Evolutionary conservation across 2,888 invertebrate genomes (phyloP).

Genomic region (Drosophila birchii): DNA sequence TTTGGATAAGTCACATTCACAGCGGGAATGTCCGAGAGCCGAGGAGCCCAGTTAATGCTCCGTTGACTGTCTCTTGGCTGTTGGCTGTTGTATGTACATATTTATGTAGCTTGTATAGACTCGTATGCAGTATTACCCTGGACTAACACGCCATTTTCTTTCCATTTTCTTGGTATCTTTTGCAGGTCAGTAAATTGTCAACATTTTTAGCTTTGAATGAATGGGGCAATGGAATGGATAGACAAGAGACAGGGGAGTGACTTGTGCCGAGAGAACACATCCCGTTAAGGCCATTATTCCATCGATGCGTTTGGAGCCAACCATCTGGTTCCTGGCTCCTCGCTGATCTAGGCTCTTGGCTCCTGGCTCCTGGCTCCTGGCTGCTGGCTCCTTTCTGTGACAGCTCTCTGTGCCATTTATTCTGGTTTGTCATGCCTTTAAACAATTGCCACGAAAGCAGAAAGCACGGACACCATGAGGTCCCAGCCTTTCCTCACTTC

Average conservation of each 20-base stretch:
- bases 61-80: not conserved
- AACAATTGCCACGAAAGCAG: slow-evolving; percentile 45
- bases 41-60: slow-evolving; percentile 8
- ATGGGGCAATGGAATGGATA: slow-evolving; percentile 11
- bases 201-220: slow-evolving; percentile 21
- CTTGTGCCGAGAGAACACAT: slow-evolving; percentile 7
- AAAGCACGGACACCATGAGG: slow-evolving; percentile 12
- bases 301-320: slow-evolving; percentile 32
- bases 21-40: slow-evolving; percentile 13
- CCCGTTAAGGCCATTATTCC: slow-evolving; percentile 27
- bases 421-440: slow-evolving; percentile 51
- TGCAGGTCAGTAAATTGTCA: slow-evolving; percentile 61
- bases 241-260: not conserved
- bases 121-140: slow-evolving; percentile 3
- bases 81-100: too few relatives aligned
- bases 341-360: slow-evolving; percentile 11
- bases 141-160: slow-evolving; percentile 46
- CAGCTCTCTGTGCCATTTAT: slow-evolving; percentile 33
- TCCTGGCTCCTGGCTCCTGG: slow-evolving; percentile 1
- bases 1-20: slow-evolving; percentile 16
- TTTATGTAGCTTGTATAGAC: not conserved
- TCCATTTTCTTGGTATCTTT: slow-evolving; percentile 43
- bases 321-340: not conserved
- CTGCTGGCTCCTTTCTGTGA: slow-evolving; percentile 9
- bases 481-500: not conserved